Conservation (phyloP, 2,113 vertebrate species). For the Amphilophus citrinellus region DNA sequence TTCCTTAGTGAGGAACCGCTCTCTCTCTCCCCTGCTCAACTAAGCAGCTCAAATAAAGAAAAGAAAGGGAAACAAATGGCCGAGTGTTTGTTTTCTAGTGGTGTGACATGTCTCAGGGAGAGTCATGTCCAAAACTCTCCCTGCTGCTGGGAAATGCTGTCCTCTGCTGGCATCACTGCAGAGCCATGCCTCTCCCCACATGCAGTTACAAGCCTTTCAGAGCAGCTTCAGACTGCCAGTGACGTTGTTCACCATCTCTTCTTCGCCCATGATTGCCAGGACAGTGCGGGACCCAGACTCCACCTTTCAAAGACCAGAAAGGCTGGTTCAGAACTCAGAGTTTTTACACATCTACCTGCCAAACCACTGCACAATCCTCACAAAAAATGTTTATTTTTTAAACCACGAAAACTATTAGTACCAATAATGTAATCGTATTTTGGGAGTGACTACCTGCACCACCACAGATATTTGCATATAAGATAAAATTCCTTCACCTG, state of each 20-base stretch:
- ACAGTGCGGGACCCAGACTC: constrained; percentile 85
- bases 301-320: constrained; percentile 71
- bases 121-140: constrained; percentile 38
- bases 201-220: constrained; percentile 43
- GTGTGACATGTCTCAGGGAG: constrained; percentile 39
- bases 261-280: constrained; percentile 85
- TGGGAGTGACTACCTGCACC: neutral
- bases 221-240: constrained; percentile 86
- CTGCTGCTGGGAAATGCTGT: constrained; percentile 64
- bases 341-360: neutral
- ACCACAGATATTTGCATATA: neutral
- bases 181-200: constrained; percentile 37
- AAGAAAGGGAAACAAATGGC: constrained; percentile 67
- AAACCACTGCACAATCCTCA: neutral
- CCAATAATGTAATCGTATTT: neutral
- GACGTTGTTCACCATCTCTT: constrained; percentile 86
- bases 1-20: neutral
- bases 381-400: neutral
- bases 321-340: neutral
- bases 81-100: constrained; percentile 56
- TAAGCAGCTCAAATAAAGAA: constrained; percentile 23
- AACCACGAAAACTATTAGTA: neutral
- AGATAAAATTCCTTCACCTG: constrained; percentile 74
- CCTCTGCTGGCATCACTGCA: constrained; percentile 72
- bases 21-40: constrained; percentile 20